Conservation (phyloP, 2,888 invertebrate genomes). For the Lycophotia porphyrea region DNA sequence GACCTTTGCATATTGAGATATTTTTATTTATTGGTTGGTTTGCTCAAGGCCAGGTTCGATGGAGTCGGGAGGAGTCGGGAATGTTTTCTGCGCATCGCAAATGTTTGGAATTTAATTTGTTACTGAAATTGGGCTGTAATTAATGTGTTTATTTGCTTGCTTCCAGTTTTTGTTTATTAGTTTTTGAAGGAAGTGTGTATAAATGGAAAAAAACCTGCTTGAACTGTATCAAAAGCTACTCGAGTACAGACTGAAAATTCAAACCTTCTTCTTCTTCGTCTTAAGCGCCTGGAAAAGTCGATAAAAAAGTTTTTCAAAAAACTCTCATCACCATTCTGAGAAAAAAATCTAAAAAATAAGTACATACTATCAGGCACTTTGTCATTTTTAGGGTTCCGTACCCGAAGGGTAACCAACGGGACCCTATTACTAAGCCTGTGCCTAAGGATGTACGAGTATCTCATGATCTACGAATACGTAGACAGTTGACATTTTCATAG, state of each 20-base stretch:
- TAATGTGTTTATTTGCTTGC: not conserved
- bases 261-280: too few species aligned
- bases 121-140: conserved; percentile 15
- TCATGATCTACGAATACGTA: too few species aligned
- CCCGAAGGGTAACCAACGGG: too few species aligned
- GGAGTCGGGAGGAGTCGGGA: conserved; percentile 19
- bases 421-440: too few species aligned
- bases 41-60: conserved; percentile 42
- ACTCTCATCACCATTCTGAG: not conserved
- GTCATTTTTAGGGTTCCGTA: too few species aligned
- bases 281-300: not conserved
- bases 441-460: too few species aligned
- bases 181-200: not conserved
- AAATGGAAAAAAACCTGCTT: not conserved
- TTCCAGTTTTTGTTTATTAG: not conserved
- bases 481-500: too few species aligned
- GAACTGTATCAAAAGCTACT: not conserved
- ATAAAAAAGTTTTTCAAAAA: not conserved
- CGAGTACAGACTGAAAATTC: too few species aligned
- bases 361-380: not conserved
- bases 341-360: not conserved
- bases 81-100: conserved; percentile 19
- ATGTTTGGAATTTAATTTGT: conserved; percentile 23
- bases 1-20: conserved; percentile 59
- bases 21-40: conserved; percentile 55